phyloP scores from a whole-genome alignment of 2,113 vertebrate species.

The Oryctolagus cuniculus region mOryCun1.1 NC_091436.1:60550501-60551000 shows the following conservation, averaged over 20 bases:
- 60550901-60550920: neutral
- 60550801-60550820: conserved; percentile 29
- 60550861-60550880: neutral
- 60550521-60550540: too few relatives aligned
- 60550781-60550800: conserved; percentile 39
- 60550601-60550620: neutral
- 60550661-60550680: neutral
- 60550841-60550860: neutral
- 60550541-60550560: too few relatives aligned
- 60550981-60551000: neutral
- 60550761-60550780: neutral
- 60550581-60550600: neutral
- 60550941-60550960: neutral
- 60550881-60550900: neutral
- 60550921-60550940: neutral
- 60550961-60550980: neutral
- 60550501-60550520: too few relatives aligned
- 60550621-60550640: neutral
- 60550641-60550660: neutral
- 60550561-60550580: neutral
- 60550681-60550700: neutral
- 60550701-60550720: neutral
- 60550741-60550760: neutral
- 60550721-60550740: neutral
- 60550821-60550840: neutral